phyloP scores from a whole-genome alignment of 2,888 invertebrate species.

The Ditylenchus weischeri region DNA sequence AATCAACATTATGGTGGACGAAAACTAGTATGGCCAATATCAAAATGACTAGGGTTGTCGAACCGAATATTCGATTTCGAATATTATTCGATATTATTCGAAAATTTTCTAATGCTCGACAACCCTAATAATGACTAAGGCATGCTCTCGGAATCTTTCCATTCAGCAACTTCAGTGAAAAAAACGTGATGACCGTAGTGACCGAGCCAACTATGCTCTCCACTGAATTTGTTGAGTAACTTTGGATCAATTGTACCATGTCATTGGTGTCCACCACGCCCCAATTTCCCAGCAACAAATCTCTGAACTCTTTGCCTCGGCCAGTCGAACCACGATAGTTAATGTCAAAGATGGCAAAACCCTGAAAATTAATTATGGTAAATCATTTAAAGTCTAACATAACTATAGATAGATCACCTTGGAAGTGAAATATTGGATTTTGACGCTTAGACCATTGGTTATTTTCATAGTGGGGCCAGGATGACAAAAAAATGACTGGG shows the following conservation, averaged over 20 bases:
- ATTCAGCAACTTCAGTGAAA: too few relatives aligned
- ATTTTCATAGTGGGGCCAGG: conserved; percentile 61
- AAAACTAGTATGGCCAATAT: too few relatives aligned
- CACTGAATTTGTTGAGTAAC: too few relatives aligned
- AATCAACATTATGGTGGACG: too few relatives aligned
- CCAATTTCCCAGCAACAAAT: conserved; percentile 55
- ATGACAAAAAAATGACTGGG: conserved; percentile 60
- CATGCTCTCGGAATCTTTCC: too few relatives aligned
- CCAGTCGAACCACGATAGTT: conserved; percentile 62
- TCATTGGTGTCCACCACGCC: conserved; percentile 61
- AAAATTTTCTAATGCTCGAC: too few relatives aligned
- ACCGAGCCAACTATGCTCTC: conserved; percentile 50
- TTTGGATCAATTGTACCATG: conserved; percentile 44
- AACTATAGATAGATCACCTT: background rate
- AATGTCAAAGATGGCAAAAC: conserved; percentile 62
- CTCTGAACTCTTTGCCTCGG: conserved; percentile 60
- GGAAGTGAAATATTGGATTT: conserved; percentile 56
- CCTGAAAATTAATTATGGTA: conserved; percentile 45
- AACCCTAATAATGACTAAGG: too few relatives aligned
- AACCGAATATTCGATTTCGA: too few relatives aligned
- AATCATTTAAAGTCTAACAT: conserved; percentile 55
- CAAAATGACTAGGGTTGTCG: too few relatives aligned
- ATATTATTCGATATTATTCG: too few relatives aligned
- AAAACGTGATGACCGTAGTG: too few relatives aligned
- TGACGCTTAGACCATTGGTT: conserved; percentile 54